These are phyloP conservation scores for Bradynema listronoti DNA, from an alignment of 1,140 invertebrate species.

Conservation along the genomic window DNA sequence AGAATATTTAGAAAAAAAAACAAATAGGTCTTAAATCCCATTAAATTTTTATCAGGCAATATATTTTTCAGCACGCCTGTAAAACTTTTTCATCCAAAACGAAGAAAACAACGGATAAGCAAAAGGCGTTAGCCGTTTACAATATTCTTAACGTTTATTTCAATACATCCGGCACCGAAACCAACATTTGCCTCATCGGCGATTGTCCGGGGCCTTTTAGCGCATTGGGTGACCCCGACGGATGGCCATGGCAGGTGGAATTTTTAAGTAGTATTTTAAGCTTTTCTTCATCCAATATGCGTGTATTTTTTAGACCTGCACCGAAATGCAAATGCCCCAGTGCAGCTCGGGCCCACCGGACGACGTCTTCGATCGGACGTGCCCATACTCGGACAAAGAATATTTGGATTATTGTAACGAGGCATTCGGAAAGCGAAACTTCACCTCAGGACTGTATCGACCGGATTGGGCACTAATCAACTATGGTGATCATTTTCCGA, in stretches of 20 bases:
- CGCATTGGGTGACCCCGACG: conserved; percentile 31
- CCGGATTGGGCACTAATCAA: conserved; percentile 67
- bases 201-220: conserved; percentile 18
- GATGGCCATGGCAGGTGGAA: conserved; percentile 45
- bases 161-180: conserved; percentile 21
- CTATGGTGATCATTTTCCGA: conserved; percentile 75
- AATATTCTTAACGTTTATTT: conserved; percentile 35
- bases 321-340: conserved; percentile 92
- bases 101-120: conserved; percentile 18
- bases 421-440: conserved; percentile 60
- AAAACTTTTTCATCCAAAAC: conserved; percentile 15
- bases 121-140: conserved; percentile 29
- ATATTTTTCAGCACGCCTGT: conserved; percentile 32
- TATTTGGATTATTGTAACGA: conserved; percentile 67
- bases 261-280: neutral
- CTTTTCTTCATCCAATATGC: neutral
- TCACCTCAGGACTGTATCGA: conserved; percentile 63
- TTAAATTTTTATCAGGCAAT: neutral
- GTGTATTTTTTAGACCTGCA: conserved; percentile 65
- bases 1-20: neutral
- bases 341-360: conserved; percentile 66
- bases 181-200: conserved; percentile 12
- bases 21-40: neutral
- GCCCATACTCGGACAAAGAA: conserved; percentile 74
- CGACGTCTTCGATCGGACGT: conserved; percentile 26